These are phyloP conservation scores for Cotesia chilonis DNA, from an alignment of 1,140 invertebrate genomes.

Conservation along the genomic window DNA sequence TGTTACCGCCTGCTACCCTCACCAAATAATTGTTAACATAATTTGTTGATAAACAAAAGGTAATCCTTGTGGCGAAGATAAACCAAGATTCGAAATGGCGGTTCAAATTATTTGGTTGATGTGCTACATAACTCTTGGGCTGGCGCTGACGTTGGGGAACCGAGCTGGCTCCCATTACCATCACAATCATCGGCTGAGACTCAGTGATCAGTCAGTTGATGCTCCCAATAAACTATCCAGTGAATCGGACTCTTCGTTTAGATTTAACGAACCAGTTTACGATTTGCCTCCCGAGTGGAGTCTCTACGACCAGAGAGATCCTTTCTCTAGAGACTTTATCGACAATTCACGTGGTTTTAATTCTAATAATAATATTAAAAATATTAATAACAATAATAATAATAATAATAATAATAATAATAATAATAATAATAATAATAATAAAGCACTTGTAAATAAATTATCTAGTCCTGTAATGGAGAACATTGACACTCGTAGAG, in stretches of 20 bases:
- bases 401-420: too few relatives aligned
- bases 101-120: conserved; percentile 42
- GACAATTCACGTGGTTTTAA: neutral
- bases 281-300: conserved; percentile 31
- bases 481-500: neutral
- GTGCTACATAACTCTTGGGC: conserved; percentile 40
- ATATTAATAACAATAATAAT: too few relatives aligned
- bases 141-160: conserved; percentile 40
- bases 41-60: too few relatives aligned
- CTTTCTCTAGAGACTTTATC: neutral
- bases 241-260: conserved; percentile 21
- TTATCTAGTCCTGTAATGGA: neutral
- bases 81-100: conserved; percentile 31
- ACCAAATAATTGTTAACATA: too few relatives aligned
- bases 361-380: neutral
- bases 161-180: conserved; percentile 35
- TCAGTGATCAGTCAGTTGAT: neutral
- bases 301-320: neutral
- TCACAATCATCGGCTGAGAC: conserved; percentile 12
- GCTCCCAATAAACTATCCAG: conserved; percentile 6
- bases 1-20: too few relatives aligned
- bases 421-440: too few relatives aligned
- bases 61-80: too few relatives aligned
- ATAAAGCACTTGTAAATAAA: conserved; percentile 1
- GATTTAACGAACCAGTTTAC: conserved; percentile 20